phyloP scores from a whole-genome alignment of 2,888 invertebrate genomes.

The Athrips mouffetella region DNA sequence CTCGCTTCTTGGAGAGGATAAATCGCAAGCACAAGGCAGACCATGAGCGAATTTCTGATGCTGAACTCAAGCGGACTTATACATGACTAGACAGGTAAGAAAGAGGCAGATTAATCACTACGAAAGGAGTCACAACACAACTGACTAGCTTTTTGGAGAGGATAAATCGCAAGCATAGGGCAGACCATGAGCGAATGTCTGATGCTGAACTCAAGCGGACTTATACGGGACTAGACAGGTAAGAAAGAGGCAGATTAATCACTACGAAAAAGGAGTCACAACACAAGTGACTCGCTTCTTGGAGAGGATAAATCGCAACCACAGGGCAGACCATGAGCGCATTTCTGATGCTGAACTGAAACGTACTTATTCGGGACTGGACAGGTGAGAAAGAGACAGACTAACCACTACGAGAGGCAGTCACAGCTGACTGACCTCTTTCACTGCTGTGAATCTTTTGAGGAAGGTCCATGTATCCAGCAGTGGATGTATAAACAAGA shows the following conservation, averaged over 20 bases:
- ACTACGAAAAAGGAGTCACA: conserved; percentile 58
- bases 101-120: no score
- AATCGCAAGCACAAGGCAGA: conserved; percentile 67
- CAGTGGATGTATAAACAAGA: no score
- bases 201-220: conserved; percentile 69
- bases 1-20: conserved; percentile 71
- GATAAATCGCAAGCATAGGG: conserved; percentile 68
- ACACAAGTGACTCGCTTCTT: conserved; percentile 71
- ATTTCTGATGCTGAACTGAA: conserved; percentile 67
- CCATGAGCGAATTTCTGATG: conserved; percentile 64
- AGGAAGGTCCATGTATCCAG: no score
- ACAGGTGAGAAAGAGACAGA: conserved; percentile 55
- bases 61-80: conserved; percentile 75
- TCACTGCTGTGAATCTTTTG: no score
- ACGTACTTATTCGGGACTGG: conserved; percentile 79
- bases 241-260: conserved; percentile 4
- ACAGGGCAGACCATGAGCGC: conserved; percentile 63
- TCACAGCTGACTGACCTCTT: no score
- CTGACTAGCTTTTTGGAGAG: conserved; percentile 72
- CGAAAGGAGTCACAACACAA: conserved; percentile 49
- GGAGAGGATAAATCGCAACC: conserved; percentile 72
- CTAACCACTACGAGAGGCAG: no score
- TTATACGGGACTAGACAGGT: conserved; percentile 80
- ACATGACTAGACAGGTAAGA: conserved; percentile 78
- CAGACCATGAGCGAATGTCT: conserved; percentile 68